phyloP scores from a whole-genome alignment of 2,888 invertebrate species.

The Parochlus steinenii region DNA sequence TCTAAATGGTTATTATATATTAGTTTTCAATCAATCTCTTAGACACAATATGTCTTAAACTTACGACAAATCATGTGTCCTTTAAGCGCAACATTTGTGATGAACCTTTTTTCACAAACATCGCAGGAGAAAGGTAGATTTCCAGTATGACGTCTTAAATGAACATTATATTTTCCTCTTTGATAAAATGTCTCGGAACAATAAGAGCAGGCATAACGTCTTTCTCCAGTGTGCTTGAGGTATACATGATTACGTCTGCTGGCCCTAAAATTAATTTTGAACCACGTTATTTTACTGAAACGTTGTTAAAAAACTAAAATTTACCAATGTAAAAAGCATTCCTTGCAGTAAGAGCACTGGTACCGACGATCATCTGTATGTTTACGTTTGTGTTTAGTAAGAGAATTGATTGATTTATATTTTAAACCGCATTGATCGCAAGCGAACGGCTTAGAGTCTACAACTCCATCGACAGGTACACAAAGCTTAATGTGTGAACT shows the following conservation, averaged over 20 bases:
- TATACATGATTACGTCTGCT: too few relatives aligned
- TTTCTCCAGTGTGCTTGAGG: too few relatives aligned
- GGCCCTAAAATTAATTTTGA: too few relatives aligned
- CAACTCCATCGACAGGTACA: too few relatives aligned
- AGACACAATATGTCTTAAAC: too few relatives aligned
- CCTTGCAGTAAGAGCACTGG: conserved; percentile 11
- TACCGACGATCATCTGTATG: conserved; percentile 12
- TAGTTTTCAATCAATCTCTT: too few relatives aligned
- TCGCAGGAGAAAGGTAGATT: conserved; percentile 11
- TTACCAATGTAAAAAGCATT: conserved; percentile 14
- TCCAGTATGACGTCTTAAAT: conserved; percentile 12
- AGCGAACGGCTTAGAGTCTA: too few relatives aligned
- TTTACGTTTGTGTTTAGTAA: conserved; percentile 10
- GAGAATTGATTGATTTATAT: conserved; percentile 7
- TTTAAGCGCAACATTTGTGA: conserved; percentile 8
- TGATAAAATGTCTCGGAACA: conserved; percentile 12
- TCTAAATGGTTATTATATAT: too few relatives aligned
- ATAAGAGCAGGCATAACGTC: conserved; percentile 12
- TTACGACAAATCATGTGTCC: conserved; percentile 13
- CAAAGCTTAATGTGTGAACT: too few relatives aligned
- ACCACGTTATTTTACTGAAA: too few relatives aligned
- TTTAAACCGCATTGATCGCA: conserved; percentile 13
- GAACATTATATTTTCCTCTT: conserved; percentile 10
- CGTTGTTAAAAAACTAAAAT: too few relatives aligned
- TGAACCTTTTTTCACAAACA: conserved; percentile 12